Conservation (phyloP, 2,797 vertebrate species). For the Leucoraja ocellata region DNA sequence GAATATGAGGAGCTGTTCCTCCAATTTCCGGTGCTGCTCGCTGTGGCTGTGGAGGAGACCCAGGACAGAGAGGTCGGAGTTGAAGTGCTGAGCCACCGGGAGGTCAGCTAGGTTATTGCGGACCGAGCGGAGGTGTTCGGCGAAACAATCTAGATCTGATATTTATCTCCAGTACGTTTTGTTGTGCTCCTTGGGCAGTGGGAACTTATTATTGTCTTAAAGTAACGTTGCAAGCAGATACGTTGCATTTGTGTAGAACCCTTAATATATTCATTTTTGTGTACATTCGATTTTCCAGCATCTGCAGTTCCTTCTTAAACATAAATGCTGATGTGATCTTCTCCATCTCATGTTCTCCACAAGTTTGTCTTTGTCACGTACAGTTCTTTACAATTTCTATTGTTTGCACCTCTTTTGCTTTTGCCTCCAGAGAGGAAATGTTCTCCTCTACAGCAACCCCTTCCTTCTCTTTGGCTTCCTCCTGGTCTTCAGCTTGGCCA, state of each 20-base stretch:
- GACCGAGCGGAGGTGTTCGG: too few species aligned
- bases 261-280: background rate
- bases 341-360: background rate
- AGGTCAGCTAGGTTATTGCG: too few species aligned
- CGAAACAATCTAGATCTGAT: too few species aligned
- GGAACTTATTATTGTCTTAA: background rate
- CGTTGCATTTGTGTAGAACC: background rate
- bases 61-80: too few species aligned
- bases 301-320: too few species aligned
- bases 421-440: constrained; percentile 67
- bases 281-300: too few species aligned
- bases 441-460: constrained; percentile 79
- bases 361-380: background rate
- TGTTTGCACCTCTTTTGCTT: constrained; percentile 24
- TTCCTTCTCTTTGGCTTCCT: constrained; percentile 81
- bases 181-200: background rate
- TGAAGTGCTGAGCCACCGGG: too few species aligned
- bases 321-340: background rate
- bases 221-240: background rate
- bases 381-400: background rate
- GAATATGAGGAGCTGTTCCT: too few species aligned
- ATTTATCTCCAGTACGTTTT: background rate
- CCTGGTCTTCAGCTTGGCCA: constrained; percentile 73
- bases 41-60: too few species aligned
- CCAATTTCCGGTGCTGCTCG: too few species aligned